A percentile compares a stretch with the other conserved stretches of the same genome.
Evolutionary conservation across 2,888 invertebrate genomes (phyloP).

Genomic region (Tillus elongatus): DNA sequence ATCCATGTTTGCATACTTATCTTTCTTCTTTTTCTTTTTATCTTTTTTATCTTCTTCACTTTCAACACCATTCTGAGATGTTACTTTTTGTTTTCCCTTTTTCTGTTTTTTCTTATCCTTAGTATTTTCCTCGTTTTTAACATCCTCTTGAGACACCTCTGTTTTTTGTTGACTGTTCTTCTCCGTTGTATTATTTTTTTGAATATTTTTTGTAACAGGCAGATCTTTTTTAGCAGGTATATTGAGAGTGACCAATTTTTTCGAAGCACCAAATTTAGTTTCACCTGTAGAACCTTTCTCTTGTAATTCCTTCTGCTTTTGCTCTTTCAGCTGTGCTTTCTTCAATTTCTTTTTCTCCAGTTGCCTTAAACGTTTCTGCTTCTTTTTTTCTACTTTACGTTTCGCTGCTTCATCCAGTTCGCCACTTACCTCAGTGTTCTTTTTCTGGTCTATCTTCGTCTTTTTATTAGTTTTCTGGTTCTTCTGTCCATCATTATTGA

Average conservation of each 20-base stretch:
- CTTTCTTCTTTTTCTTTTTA: constrained; percentile 13
- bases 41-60: too few species aligned
- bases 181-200: constrained; percentile 13
- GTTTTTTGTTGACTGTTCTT: too few species aligned
- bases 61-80: constrained; percentile 13
- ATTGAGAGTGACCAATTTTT: too few species aligned
- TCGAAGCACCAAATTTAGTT: too few species aligned
- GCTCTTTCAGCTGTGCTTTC: constrained; percentile 30
- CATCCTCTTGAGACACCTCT: constrained; percentile 13
- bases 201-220: constrained; percentile 12
- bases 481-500: constrained; percentile 7
- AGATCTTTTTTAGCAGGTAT: too few species aligned
- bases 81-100: constrained; percentile 13
- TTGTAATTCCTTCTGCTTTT: too few species aligned
- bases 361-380: constrained; percentile 16
- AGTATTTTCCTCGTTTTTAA: constrained; percentile 12
- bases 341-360: constrained; percentile 17
- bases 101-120: constrained; percentile 16
- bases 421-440: constrained; percentile 4
- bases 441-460: constrained; percentile 2
- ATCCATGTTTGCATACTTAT: constrained; percentile 16
- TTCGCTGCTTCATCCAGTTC: constrained; percentile 13
- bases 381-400: constrained; percentile 17
- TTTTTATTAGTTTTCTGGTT: too few species aligned
- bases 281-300: too few species aligned